phyloP scores from a whole-genome alignment of 2,113 vertebrate species.

The Gavia stellata region DNA sequence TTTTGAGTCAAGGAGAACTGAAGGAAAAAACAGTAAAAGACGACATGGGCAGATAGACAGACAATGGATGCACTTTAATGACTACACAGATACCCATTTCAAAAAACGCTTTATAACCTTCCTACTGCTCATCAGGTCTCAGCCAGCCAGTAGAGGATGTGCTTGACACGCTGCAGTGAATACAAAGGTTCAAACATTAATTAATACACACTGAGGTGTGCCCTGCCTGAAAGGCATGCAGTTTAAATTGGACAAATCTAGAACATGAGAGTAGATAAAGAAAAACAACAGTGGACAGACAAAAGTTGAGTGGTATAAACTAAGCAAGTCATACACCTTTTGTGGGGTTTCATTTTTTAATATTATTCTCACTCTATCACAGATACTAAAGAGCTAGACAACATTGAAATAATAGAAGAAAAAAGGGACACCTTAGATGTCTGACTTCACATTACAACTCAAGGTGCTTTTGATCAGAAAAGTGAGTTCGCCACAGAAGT shows the following conservation, averaged over 20 bases:
- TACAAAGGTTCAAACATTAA: constrained; percentile 17
- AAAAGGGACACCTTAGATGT: neutral
- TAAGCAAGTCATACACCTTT: neutral
- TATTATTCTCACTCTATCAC: too few relatives aligned
- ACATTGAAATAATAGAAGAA: neutral
- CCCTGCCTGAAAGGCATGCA: neutral
- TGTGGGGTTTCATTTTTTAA: neutral
- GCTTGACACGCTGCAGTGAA: constrained; percentile 6
- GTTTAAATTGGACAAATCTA: neutral
- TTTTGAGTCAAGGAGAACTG: constrained; percentile 40
- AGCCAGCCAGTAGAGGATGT: neutral
- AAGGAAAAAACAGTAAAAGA: neutral
- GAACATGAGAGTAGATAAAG: neutral
- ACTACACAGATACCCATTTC: constrained; percentile 22
- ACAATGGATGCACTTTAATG: constrained; percentile 8
- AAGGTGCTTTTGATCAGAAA: neutral
- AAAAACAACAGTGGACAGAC: neutral
- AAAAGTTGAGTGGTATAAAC: neutral
- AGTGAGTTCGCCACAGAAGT: neutral
- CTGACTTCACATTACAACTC: neutral
- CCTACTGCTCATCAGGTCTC: neutral
- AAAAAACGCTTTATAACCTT: constrained; percentile 12
- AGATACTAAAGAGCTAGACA: neutral
- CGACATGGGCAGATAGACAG: neutral
- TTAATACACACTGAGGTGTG: neutral